Evolutionary conservation across 2,888 invertebrate species (phyloP), one percentile per base, ranked within the genome.

Genomic region (Rhamnusium bicolor): DNA sequence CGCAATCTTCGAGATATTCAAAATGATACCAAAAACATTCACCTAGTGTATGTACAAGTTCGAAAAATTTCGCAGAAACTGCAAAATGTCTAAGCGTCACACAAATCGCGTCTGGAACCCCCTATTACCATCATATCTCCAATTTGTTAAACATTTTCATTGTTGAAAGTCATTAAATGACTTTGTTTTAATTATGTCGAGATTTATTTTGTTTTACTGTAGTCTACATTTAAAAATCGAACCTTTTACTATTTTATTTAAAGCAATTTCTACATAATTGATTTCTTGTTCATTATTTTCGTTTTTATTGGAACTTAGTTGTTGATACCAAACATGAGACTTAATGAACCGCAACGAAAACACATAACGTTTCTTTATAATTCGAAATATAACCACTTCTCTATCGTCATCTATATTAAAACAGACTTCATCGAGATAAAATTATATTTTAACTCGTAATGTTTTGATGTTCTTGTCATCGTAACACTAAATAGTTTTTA

Each of bases 401-500:
- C 54, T 61, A 67, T 56, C 51, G 21, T 51, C 32, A 46, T 54
- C 46, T 14, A 27, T 24, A 32, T 14, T 62, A 19, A 29, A 46
- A 27, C 51, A 19, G n/a, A 49, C 24, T 27, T 46, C 21, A 54
- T 56, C 56, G 40, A 54, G 67, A 67, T 67, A 67, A 67, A 67
- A 56, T 46, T 54, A 46, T 51, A 56, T 67, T 56, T 67, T 46
- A 40, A 56, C 56, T 56, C 60, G 68, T 61, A 74, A 69, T 82
- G 80, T 82, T 82, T 76, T 81, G 82, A 82, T 77, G 71, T 70
- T 67, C 69, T 63, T 79, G 82, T 81, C 82, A 80, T 74, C 81
- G 67, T 78, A 73, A 72, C 70, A 75, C 74, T 79, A 81, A 81
- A 79, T 74, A 80, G 79, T 80, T 78, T 80, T 80, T 77, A 78